Evolutionary conservation across 2,888 invertebrate species (phyloP), one percentile per base, ranked within the genome.

Genomic region (Noctua janthe): DNA sequence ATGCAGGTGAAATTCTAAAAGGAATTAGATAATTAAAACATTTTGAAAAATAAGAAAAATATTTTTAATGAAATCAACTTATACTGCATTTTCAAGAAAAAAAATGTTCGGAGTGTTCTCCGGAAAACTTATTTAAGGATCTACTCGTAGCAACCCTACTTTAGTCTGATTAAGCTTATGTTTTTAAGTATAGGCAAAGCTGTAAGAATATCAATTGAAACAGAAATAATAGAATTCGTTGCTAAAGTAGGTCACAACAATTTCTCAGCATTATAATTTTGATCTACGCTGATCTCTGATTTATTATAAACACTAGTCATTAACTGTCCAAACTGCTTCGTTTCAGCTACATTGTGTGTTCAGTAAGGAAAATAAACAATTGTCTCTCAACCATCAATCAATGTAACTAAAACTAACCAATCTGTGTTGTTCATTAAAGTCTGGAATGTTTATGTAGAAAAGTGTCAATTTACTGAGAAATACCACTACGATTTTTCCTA

Each of bases 351-450:
- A 82, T 72, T 72, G 69, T 76, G 69, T 47, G 54, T 72, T 76
- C 39, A 20, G 0, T 54, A n/a, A 62, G 47, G 17, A 47, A 54
- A 72, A 72, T 54, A 82, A 76, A 82, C 82, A 82, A 5, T 69
- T 72, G 62, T 82, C 82, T 69, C 15, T 49, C 62, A 76, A n/a
- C 51, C 20, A 54, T 76, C 67, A 76, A 17, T 82, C 51, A 82
- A 69, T 69, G 76, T 43, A 39, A 82, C 66, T 29, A 15, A 51
- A 76, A 81, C 56, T 20, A 76, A 71, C 76, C 51, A 82, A 69
- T 76, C 71, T 54, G 23, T 59, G 76, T 51, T 51, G 43, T 51
- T 59, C 23, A 71, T 29, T 62, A 23, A 56, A 59, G 39, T 74
- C 43, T 43, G 20, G 11, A 51, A 76, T 76, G 47, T 72, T 71